Conservation (phyloP, 2,797 vertebrate species). For the Anguilla anguilla region DNA sequence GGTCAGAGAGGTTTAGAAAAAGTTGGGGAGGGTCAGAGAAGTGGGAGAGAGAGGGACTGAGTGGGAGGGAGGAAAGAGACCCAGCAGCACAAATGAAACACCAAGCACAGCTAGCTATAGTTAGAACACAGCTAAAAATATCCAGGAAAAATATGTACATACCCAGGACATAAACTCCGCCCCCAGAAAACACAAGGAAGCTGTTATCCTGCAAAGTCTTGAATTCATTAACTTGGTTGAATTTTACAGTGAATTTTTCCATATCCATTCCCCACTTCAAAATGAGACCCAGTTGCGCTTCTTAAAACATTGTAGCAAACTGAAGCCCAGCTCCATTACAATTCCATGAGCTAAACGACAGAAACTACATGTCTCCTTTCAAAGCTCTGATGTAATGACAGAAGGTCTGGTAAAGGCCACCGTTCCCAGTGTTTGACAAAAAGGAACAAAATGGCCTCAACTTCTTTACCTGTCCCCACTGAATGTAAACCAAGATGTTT, state of each 20-base stretch:
- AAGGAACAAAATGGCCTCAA: background rate
- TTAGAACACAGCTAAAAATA: slow-evolving; percentile 24
- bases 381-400: background rate
- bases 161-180: slow-evolving; percentile 19
- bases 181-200: slow-evolving; percentile 30
- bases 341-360: background rate
- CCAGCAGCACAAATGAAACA: background rate
- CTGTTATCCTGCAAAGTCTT: slow-evolving; percentile 15
- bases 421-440: background rate
- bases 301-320: background rate
- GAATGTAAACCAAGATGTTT: background rate
- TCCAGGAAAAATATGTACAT: slow-evolving; percentile 17
- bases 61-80: background rate
- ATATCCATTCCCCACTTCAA: slow-evolving; percentile 5
- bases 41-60: background rate
- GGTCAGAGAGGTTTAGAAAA: slow-evolving; percentile 7
- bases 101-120: background rate
- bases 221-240: background rate
- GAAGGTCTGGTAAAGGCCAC: background rate
- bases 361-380: background rate
- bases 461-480: background rate
- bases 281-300: background rate
- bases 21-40: background rate
- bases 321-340: background rate
- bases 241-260: slow-evolving; percentile 19